A percentile compares a stretch with the other conserved stretches of the same genome.
Conservation (phyloP, 2,797 vertebrate species). For the Poeciliopsis paucimaculata region DNA sequence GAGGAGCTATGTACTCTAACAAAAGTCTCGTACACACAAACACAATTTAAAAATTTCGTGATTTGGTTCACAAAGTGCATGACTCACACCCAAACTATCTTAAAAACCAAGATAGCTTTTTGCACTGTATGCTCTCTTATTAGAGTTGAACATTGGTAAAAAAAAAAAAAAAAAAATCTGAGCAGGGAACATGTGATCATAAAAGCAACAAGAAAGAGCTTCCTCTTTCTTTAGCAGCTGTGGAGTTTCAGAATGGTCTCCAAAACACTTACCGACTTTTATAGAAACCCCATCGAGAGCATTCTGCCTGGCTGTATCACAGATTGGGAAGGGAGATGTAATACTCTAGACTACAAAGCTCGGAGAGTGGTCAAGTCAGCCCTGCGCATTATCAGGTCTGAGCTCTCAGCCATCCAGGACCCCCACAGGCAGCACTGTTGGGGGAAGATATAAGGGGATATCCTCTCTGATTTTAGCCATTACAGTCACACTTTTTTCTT, state of each 20-base stretch:
- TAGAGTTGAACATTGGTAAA: neutral
- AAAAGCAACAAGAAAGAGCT: neutral
- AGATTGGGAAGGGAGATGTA: neutral
- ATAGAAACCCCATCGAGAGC: neutral
- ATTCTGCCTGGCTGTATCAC: constrained; percentile 6
- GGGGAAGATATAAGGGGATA: neutral
- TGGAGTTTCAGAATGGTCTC: neutral
- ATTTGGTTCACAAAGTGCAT: neutral
- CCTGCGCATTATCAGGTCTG: neutral
- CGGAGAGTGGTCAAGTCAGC: neutral
- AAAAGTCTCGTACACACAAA: neutral
- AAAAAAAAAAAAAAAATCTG: too few species aligned
- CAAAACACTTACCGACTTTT: constrained; percentile 2
- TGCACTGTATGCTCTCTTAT: neutral
- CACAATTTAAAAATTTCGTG: neutral
- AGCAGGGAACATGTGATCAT: neutral
- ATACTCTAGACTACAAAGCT: constrained; percentile 1
- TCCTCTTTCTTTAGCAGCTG: neutral
- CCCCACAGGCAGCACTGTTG: neutral
- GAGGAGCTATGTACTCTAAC: neutral
- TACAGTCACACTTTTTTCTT: neutral
- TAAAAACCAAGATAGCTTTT: neutral
- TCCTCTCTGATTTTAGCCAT: constrained; percentile 6
- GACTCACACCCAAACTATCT: neutral
- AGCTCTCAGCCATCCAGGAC: constrained; percentile 8